These are phyloP conservation scores for Diaphora mendica DNA, from an alignment of 2,888 invertebrate species.

Conservation along the genomic window DNA sequence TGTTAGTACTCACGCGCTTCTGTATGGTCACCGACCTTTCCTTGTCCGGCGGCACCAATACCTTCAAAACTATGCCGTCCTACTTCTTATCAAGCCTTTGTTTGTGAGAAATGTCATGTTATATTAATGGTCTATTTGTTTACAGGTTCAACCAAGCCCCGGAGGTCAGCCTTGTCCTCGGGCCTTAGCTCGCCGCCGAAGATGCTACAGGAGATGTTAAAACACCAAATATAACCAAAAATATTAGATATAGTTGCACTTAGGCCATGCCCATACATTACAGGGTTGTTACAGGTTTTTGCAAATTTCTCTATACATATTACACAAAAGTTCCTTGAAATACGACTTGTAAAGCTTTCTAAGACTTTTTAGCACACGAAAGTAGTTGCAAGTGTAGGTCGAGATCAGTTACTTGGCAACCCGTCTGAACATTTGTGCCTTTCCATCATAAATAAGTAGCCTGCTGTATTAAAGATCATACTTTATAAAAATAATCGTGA, in stretches of 20 bases:
- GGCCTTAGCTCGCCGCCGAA: constrained; percentile 85
- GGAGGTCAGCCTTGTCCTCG: constrained; percentile 89
- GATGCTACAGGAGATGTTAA: constrained; percentile 83
- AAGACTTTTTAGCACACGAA: not conserved
- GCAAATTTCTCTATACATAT: not conserved
- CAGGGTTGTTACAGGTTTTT: constrained; percentile 5
- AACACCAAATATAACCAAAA: not conserved
- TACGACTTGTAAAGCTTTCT: not conserved
- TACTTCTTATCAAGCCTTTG: not conserved
- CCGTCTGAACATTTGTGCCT: not conserved
- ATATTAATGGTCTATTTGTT: not conserved
- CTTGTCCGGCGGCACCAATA: not conserved
- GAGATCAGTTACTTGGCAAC: too few relatives aligned
- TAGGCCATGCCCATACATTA: constrained; percentile 7
- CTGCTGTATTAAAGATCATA: not conserved
- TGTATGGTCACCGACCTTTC: not conserved
- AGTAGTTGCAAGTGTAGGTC: too few relatives aligned
- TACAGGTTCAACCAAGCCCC: constrained; percentile 85
- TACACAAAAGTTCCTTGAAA: not conserved
- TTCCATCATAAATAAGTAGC: not conserved
- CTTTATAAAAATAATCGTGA: not conserved
- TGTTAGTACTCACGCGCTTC: not conserved
- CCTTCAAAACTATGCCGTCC: not conserved
- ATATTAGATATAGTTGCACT: constrained; percentile 14
- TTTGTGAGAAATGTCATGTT: not conserved